These are phyloP conservation scores for Mactra quadrangularis DNA, from an alignment of 1,140 invertebrate species.

Conservation along the genomic window DNA sequence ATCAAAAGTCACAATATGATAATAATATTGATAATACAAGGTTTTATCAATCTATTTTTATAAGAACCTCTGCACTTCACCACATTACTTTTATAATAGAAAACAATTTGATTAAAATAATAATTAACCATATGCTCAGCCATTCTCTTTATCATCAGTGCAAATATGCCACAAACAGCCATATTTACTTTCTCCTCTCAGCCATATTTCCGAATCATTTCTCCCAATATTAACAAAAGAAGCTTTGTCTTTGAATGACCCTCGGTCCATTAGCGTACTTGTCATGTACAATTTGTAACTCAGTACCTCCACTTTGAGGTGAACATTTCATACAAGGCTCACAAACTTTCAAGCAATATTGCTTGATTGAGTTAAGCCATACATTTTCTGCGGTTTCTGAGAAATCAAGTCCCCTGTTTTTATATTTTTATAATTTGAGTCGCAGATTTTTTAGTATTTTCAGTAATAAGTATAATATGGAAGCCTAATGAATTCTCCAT, in stretches of 20 bases:
- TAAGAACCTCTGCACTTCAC: no score
- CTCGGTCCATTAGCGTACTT: slow-evolving; percentile 57
- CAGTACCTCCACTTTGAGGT: not conserved
- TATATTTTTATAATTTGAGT: not conserved
- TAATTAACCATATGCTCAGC: slow-evolving; percentile 49
- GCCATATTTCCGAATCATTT: slow-evolving; percentile 6
- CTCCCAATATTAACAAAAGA: not conserved
- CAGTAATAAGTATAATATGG: slow-evolving; percentile 54
- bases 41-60: no score
- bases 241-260: slow-evolving; percentile 34
- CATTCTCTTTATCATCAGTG: not conserved
- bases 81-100: no score
- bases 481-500: slow-evolving; percentile 9
- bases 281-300: slow-evolving; percentile 49
- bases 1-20: no score
- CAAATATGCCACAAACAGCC: not conserved
- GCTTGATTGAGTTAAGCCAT: no score
- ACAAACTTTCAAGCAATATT: no score
- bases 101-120: slow-evolving; percentile 31
- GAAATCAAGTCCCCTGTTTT: slow-evolving; percentile 16
- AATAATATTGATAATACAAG: no score
- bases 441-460: not conserved
- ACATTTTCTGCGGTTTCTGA: slow-evolving; percentile 28
- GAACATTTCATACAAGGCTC: slow-evolving; percentile 6
- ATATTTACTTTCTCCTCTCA: not conserved